Conservation (phyloP, 2,113 vertebrate species). For the Asarcornis scutulata region DNA sequence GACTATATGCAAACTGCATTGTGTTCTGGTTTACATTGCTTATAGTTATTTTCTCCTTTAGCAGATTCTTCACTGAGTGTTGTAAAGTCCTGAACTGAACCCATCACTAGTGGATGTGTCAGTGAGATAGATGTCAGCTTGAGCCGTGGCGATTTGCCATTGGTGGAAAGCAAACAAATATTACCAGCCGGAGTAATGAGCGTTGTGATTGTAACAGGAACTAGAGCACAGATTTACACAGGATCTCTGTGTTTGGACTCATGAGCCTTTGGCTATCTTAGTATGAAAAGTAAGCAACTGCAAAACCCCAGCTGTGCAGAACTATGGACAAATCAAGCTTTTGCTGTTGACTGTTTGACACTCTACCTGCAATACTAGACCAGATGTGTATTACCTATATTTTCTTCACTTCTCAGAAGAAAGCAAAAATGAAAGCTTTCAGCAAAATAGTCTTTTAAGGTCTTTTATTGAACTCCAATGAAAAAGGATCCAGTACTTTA, state of each 20-base stretch:
- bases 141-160: background rate
- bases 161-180: conserved; percentile 44
- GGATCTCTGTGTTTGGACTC: conserved; percentile 11
- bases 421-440: background rate
- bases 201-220: background rate
- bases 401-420: conserved; percentile 1
- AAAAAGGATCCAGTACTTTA: background rate
- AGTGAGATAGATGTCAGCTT: background rate
- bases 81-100: background rate
- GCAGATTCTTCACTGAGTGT: background rate
- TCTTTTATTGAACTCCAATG: background rate
- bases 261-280: background rate
- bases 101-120: background rate
- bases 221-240: background rate
- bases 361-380: background rate
- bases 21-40: background rate
- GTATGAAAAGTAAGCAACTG: background rate
- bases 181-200: background rate
- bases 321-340: background rate
- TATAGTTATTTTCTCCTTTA: background rate
- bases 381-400: background rate
- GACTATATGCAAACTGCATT: background rate
- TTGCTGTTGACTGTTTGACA: background rate
- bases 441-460: background rate
- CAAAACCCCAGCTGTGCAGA: background rate